These are phyloP conservation scores for Montipora cactus DNA, from an alignment of 64 coral and sea anemone species.

Conservation along the genomic window DNA sequence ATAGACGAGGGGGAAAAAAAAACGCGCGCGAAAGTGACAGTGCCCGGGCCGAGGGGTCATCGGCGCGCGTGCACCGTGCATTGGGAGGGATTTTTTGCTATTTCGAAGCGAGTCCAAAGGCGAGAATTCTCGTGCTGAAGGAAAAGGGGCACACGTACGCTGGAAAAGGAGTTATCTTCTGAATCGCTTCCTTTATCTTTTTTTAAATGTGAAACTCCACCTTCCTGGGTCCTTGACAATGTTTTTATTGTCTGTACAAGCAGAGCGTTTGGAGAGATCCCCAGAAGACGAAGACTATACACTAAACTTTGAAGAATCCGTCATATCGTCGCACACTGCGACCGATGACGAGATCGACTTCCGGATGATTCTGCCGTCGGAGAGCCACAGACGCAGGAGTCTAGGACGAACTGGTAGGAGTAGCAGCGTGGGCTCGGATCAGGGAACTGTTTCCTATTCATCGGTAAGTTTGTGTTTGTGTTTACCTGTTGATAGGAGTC, in stretches of 20 bases:
- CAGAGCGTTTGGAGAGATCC: constrained; percentile 23
- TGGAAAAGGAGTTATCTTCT: not conserved
- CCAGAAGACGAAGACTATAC: constrained; percentile 68
- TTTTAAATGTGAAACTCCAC: not conserved
- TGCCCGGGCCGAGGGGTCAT: no score
- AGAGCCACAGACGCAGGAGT: constrained; percentile 87
- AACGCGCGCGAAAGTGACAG: no score
- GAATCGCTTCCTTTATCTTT: not conserved
- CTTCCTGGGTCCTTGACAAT: not conserved
- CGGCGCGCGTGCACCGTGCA: no score
- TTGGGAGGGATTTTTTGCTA: no score
- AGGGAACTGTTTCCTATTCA: constrained; percentile 83
- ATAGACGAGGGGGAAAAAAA: no score
- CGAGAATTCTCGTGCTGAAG: no score
- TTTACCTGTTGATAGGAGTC: no score
- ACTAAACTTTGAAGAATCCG: constrained; percentile 90
- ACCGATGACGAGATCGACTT: constrained; percentile 98
- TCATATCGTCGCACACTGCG: constrained; percentile 86
- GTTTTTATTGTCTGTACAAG: not conserved
- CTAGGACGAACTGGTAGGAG: constrained; percentile 68
- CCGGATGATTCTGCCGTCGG: constrained; percentile 83
- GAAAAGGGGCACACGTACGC: no score
- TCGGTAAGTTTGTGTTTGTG: constrained; percentile 59
- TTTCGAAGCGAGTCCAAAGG: no score
- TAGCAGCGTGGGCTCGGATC: constrained; percentile 73